These are phyloP conservation scores for Thymallus thymallus DNA, from an alignment of 2,113 vertebrate genomes.

Conservation along the genomic window DNA sequence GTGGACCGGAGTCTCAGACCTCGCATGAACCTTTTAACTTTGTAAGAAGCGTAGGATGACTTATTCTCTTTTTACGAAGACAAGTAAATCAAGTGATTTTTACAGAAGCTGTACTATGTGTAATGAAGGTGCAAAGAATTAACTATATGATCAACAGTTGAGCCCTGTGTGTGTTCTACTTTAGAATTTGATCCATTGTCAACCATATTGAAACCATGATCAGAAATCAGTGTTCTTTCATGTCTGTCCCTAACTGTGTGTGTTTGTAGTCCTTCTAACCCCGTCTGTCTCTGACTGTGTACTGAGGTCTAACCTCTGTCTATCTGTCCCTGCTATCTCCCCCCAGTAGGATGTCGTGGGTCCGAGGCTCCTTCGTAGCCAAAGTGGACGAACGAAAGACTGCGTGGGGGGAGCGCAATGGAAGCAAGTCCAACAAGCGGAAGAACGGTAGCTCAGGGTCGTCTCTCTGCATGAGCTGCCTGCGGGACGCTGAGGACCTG, in stretches of 20 bases:
- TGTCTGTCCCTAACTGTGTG: background rate
- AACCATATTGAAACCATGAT: background rate
- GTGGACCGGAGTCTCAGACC: conserved; percentile 7
- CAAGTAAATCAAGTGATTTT: background rate
- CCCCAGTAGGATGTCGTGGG: conserved; percentile 89
- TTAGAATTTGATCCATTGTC: background rate
- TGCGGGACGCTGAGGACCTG: conserved; percentile 83
- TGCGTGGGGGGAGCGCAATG: conserved; percentile 93
- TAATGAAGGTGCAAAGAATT: background rate
- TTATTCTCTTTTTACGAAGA: background rate
- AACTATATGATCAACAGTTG: background rate
- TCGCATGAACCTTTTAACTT: background rate
- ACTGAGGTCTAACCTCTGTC: no score
- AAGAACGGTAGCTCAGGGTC: conserved; percentile 64
- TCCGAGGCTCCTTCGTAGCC: conserved; percentile 87
- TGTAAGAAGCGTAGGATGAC: background rate
- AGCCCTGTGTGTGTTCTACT: background rate
- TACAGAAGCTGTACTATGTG: background rate
- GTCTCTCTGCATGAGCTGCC: conserved; percentile 92
- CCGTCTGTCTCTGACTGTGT: background rate
- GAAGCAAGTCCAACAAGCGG: conserved; percentile 79
- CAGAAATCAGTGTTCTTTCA: background rate
- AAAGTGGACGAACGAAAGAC: conserved; percentile 91
- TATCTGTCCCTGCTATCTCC: conserved; percentile 1
- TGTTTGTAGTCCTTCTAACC: background rate